A percentile compares a stretch with the other conserved stretches of the same genome.
phyloP scores from a whole-genome alignment of 1,140 invertebrate genomes.

The Meloidogyne chitwoodi region DNA sequence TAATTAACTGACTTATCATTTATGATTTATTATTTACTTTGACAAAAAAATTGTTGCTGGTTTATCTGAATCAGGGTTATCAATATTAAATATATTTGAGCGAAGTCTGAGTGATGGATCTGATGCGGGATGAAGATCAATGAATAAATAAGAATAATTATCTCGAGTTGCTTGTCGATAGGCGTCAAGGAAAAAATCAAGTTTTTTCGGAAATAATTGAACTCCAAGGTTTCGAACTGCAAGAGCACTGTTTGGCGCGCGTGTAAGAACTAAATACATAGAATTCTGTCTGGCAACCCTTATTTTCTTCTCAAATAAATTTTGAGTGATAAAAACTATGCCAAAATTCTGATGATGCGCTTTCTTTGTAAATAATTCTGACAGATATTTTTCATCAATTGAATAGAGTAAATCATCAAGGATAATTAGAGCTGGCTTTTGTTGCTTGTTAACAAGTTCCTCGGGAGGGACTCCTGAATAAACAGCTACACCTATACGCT shows the following conservation, averaged over 20 bases:
- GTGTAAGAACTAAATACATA: constrained; percentile 12
- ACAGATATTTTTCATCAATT: constrained; percentile 8
- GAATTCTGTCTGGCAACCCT: constrained; percentile 16
- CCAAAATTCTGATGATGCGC: too few relatives aligned
- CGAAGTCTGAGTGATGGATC: neutral
- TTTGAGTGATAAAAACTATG: constrained; percentile 4
- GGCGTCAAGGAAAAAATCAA: constrained; percentile 18
- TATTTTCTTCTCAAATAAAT: constrained; percentile 8
- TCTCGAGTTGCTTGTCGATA: constrained; percentile 15
- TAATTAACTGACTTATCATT: neutral
- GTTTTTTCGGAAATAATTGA: constrained; percentile 12
- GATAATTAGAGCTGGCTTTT: constrained; percentile 9
- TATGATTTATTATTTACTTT: neutral
- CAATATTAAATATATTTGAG: constrained; percentile 21
- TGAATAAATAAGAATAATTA: constrained; percentile 18
- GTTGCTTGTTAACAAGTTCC: neutral
- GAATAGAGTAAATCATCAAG: constrained; percentile 18
- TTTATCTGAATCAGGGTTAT: neutral
- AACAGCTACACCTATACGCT: neutral
- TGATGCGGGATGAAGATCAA: constrained; percentile 12
- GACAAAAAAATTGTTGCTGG: neutral
- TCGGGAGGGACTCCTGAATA: constrained; percentile 9
- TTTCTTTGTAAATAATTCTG: too few relatives aligned
- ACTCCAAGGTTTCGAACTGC: constrained; percentile 9
- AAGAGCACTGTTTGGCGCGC: neutral